Evolutionary conservation across 2,888 invertebrate species (phyloP).

Genomic region (Acanthosepion esculentum): DNA sequence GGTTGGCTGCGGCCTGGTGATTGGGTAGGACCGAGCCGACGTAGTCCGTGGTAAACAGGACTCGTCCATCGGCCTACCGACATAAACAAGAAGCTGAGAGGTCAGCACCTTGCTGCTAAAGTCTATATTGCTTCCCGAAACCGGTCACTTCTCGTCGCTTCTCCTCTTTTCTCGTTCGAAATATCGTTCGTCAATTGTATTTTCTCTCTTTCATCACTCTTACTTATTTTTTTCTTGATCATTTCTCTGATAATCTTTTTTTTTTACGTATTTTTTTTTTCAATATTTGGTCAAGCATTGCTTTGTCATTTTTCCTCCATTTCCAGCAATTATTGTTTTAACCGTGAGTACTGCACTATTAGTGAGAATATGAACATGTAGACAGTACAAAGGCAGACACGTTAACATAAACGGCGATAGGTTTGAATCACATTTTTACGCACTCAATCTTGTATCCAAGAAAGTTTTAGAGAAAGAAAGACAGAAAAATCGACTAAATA

Average conservation of each 20-base stretch:
- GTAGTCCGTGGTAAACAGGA: slow-evolving; percentile 11
- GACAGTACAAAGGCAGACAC: too few species aligned
- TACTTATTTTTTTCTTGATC: background rate
- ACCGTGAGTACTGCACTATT: too few species aligned
- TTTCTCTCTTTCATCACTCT: background rate
- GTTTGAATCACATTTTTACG: too few species aligned
- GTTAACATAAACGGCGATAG: too few species aligned
- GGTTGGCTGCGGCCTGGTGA: slow-evolving; percentile 22
- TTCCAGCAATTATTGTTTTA: too few species aligned
- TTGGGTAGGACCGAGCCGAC: slow-evolving; percentile 20
- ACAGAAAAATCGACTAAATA: too few species aligned
- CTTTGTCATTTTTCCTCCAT: too few species aligned
- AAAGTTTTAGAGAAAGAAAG: too few species aligned
- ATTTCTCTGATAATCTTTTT: background rate
- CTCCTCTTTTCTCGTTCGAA: background rate
- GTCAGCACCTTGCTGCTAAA: background rate
- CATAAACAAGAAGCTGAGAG: background rate
- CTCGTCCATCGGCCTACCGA: slow-evolving; percentile 33
- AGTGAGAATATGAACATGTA: too few species aligned
- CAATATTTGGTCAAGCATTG: too few species aligned
- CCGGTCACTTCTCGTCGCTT: background rate
- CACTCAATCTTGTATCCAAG: too few species aligned
- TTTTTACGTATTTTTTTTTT: background rate
- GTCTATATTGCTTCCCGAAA: slow-evolving; percentile 14
- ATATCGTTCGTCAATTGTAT: background rate